Evolutionary conservation across 23 tunicate species (phyloP).

Genomic region (Diplosoma virens): DNA sequence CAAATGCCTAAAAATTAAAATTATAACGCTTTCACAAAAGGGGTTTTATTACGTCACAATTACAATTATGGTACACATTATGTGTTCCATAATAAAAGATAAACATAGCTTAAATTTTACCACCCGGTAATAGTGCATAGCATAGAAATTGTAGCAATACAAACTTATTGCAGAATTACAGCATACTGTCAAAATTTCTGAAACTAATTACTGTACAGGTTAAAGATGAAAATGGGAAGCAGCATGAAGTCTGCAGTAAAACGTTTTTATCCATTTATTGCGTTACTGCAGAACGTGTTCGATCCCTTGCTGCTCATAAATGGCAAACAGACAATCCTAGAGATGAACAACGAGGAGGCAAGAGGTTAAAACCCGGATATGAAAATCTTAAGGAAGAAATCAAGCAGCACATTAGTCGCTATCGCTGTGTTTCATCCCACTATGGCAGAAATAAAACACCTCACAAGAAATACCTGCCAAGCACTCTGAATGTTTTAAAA

Average conservation of each 20-base stretch:
- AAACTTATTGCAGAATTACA: too few species aligned
- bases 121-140: too few species aligned
- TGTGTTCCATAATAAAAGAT: too few species aligned
- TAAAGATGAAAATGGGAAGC: slow-evolving; percentile 9
- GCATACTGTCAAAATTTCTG: too few species aligned
- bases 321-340: background rate
- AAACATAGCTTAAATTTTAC: too few species aligned
- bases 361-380: slow-evolving; percentile 3
- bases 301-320: slow-evolving; percentile 5
- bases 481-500: slow-evolving; percentile 6
- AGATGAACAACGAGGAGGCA: slow-evolving; percentile 11
- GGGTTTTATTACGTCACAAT: too few species aligned
- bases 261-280: slow-evolving; percentile 3
- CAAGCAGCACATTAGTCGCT: slow-evolving; percentile 1
- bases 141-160: too few species aligned
- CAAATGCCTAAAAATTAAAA: too few species aligned
- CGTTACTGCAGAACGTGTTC: background rate
- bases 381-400: slow-evolving; percentile 3
- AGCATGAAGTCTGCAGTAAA: slow-evolving; percentile 7
- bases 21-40: too few species aligned
- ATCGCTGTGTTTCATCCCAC: slow-evolving; percentile 9
- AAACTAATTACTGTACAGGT: too few species aligned
- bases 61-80: too few species aligned
- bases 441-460: slow-evolving; percentile 11
- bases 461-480: slow-evolving; percentile 7